Percentiles rank a stretch among this genome's conserved stretches.
These are phyloP conservation scores for Protula sp. DNA, from an alignment of 2,888 invertebrate species.

Conservation along the genomic window DNA sequence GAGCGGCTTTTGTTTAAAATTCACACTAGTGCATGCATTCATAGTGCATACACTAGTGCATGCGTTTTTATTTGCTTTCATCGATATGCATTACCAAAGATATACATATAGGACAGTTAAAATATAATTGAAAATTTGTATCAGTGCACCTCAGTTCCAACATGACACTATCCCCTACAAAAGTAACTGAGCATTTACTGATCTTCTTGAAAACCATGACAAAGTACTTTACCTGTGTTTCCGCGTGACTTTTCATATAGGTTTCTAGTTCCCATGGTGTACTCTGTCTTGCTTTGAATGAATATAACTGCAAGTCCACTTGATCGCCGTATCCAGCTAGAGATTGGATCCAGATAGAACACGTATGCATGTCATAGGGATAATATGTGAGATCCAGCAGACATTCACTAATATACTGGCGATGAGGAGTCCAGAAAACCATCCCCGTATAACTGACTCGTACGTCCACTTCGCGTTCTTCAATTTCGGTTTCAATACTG, in stretches of 20 bases:
- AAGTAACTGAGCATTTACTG: too few relatives aligned
- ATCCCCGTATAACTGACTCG: neutral
- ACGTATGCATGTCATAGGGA: neutral
- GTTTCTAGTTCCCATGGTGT: neutral
- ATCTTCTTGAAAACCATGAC: too few relatives aligned
- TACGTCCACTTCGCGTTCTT: neutral
- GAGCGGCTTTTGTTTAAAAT: too few relatives aligned
- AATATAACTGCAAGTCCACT: neutral
- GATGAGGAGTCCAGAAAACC: neutral
- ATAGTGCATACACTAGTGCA: too few relatives aligned
- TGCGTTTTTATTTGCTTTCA: too few relatives aligned
- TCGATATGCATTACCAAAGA: too few relatives aligned
- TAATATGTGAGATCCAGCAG: neutral
- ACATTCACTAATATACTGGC: neutral
- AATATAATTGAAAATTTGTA: too few relatives aligned
- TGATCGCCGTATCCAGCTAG: neutral
- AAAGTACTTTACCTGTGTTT: neutral
- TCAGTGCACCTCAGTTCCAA: too few relatives aligned
- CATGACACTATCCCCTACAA: too few relatives aligned
- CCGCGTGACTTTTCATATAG: neutral
- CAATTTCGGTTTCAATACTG: too few relatives aligned
- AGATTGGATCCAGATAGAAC: neutral
- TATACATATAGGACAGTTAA: too few relatives aligned
- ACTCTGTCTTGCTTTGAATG: neutral
- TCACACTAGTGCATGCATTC: too few relatives aligned